phyloP scores from a whole-genome alignment of 2,888 invertebrate species.

The Catocala nupta region DNA sequence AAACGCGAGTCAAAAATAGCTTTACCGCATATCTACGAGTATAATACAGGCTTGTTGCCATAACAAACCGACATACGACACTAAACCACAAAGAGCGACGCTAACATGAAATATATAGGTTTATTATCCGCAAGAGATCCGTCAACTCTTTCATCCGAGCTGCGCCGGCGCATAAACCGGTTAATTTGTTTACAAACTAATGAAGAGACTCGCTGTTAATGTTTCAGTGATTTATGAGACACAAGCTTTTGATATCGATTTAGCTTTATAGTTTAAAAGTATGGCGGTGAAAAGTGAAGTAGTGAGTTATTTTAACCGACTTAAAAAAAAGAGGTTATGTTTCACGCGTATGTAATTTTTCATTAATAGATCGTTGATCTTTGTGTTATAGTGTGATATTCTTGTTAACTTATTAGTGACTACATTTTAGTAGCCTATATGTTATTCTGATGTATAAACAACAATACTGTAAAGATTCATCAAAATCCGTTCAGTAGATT shows the following conservation, averaged over 20 bases:
- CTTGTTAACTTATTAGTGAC: too few species aligned
- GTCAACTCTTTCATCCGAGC: slow-evolving; percentile 14
- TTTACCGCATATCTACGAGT: too few species aligned
- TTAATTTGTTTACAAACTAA: slow-evolving; percentile 23
- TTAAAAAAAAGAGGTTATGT: too few species aligned
- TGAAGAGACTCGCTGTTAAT: slow-evolving; percentile 16
- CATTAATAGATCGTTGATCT: too few species aligned
- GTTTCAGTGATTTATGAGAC: slow-evolving; percentile 10
- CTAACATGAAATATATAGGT: slow-evolving; percentile 15
- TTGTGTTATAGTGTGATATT: too few species aligned
- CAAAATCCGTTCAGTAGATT: too few species aligned
- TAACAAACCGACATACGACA: background rate
- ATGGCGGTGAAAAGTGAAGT: slow-evolving; percentile 2
- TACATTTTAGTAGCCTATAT: too few species aligned
- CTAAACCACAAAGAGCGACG: background rate
- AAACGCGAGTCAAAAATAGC: too few species aligned
- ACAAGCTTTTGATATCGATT: slow-evolving; percentile 10
- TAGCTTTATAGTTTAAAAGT: background rate
- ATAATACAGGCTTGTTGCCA: background rate
- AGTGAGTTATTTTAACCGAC: background rate
- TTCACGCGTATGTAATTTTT: too few species aligned
- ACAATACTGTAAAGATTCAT: too few species aligned
- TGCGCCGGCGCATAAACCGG: slow-evolving; percentile 18
- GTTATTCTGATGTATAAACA: too few species aligned
- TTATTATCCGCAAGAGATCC: slow-evolving; percentile 19